Evolutionary conservation across 2,888 invertebrate genomes (phyloP), one percentile per base, ranked within the genome.

Genomic region (Stramonita haemastoma): DNA sequence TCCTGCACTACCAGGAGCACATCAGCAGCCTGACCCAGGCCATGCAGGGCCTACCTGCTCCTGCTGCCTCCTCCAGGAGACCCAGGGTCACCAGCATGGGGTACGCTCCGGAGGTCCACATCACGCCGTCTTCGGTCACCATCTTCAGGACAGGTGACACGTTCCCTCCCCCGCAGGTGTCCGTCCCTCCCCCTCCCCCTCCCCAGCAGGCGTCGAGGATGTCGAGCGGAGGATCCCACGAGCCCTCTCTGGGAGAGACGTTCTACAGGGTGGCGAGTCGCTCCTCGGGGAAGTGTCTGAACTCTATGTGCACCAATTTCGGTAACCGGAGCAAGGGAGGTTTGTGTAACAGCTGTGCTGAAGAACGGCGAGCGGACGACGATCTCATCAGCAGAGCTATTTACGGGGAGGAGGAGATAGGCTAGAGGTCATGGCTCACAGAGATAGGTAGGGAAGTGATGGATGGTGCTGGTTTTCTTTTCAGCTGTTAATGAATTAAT

Each of bases 311-410:
- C 89, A 36, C 56, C 46, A 93, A 93, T 90, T 93, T 90, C 89
- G 94, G 93, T 17, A 94, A 93, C 91, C 89, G 91, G 0, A 84
- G 87, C 36, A 93, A 92, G 2, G 89, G 91, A 83, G 94, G 94
- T 0, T 93, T 92, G 86, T 94, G 94, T 91, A 94, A 94, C 89
- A 91, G 92, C 46, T 94, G 94, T 89, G 93, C 90, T 29, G 36
- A 34, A 0, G 29, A 56, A 2, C 66, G 36, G 66, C 26, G 1
- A 26, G 13, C 34, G 19, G 60, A 6, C 0, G 73, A 73, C 17
- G 85, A 85, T 15, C 22, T 36, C 36, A 60, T 85, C 5, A 26
- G 60, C 2, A 36, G 46, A 11, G 56, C 83, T 0, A 81, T 83
- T 70, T 66, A 79, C n/a, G 83, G 87, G 8, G 70, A 81, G 22